Evolutionary conservation across 2,113 vertebrate genomes (phyloP).

Genomic region (Etheostoma spectabile): DNA sequence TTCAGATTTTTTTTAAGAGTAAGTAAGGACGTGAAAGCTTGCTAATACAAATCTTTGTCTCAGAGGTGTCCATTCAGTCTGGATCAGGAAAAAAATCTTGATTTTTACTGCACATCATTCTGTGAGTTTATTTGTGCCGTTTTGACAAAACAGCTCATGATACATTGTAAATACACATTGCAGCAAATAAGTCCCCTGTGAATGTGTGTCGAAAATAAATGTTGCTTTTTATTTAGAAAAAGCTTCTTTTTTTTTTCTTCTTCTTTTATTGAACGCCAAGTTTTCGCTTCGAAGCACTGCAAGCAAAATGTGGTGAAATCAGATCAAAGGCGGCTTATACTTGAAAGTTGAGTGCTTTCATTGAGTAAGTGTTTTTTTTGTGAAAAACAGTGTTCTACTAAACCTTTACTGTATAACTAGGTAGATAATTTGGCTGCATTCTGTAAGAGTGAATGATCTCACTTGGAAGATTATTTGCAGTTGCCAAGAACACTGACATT

Average conservation of each 20-base stretch:
- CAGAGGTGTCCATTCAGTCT: background rate
- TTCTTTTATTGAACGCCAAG: background rate
- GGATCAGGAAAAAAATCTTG: background rate
- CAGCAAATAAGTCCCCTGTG: background rate
- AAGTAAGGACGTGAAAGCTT: background rate
- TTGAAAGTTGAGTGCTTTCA: slow-evolving; percentile 47
- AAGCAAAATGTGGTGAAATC: slow-evolving; percentile 6
- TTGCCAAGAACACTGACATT: slow-evolving; percentile 33
- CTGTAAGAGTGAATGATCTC: slow-evolving; percentile 7
- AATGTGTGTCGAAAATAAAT: slow-evolving; percentile 5
- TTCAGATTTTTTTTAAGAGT: background rate
- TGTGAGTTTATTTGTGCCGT: background rate
- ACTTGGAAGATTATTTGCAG: slow-evolving; percentile 11
- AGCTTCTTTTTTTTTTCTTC: background rate
- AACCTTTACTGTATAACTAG: slow-evolving; percentile 4
- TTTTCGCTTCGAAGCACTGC: background rate
- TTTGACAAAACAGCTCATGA: background rate
- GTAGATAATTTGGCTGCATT: slow-evolving; percentile 2
- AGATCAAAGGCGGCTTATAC: slow-evolving; percentile 23
- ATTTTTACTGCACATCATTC: background rate
- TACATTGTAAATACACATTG: background rate
- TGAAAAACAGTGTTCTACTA: slow-evolving; percentile 20
- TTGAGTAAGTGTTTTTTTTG: slow-evolving; percentile 39
- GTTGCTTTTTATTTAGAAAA: slow-evolving; percentile 9
- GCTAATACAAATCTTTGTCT: background rate